Evolutionary conservation across 2,888 invertebrate genomes (phyloP).

Genomic region (Macrophya alboannulata): DNA sequence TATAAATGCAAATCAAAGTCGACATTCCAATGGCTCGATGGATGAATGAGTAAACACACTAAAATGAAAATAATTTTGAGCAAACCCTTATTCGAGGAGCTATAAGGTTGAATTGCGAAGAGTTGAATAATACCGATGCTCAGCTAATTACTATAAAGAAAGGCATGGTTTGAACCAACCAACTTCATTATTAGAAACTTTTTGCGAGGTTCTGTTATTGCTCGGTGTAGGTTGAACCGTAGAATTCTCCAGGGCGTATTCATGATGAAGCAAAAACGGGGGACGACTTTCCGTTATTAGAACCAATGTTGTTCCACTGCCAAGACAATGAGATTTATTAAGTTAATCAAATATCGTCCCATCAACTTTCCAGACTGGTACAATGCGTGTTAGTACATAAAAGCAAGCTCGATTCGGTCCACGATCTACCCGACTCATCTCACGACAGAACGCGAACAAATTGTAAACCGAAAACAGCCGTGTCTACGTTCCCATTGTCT

Average conservation of each 20-base stretch:
- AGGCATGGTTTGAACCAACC: conserved; percentile 27
- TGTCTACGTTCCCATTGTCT: conserved; percentile 28
- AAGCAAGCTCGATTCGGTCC: conserved; percentile 7
- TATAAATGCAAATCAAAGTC: neutral
- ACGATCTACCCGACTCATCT: conserved; percentile 17
- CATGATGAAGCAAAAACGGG: conserved; percentile 20
- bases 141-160: conserved; percentile 35
- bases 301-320: conserved; percentile 25
- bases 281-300: conserved; percentile 31
- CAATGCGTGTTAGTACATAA: conserved; percentile 18
- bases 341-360: conserved; percentile 32
- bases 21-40: neutral
- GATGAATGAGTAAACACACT: neutral
- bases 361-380: conserved; percentile 19
- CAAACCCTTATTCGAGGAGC: neutral
- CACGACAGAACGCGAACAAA: conserved; percentile 25
- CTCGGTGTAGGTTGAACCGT: conserved; percentile 18
- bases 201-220: conserved; percentile 23
- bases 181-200: conserved; percentile 46
- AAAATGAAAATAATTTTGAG: conserved; percentile 21
- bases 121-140: conserved; percentile 28
- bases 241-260: conserved; percentile 27
- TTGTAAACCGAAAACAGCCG: conserved; percentile 8
- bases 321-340: conserved; percentile 45
- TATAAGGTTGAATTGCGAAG: neutral